Evolutionary conservation across 1,140 invertebrate species (phyloP).

Genomic region (Heliconius himera): DNA sequence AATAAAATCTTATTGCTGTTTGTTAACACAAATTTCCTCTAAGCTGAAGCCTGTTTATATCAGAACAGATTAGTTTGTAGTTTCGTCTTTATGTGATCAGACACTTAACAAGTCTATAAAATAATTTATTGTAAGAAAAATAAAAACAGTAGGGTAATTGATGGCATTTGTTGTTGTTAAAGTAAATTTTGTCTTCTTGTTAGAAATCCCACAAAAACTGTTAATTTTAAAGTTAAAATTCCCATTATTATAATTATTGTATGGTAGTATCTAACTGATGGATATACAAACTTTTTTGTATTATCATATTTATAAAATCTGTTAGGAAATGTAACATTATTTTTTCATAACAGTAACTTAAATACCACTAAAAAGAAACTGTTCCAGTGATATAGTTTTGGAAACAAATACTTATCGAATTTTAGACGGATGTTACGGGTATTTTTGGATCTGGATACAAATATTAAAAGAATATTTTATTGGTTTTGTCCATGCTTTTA

Average conservation of each 20-base stretch:
- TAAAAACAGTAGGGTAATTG: slow-evolving; percentile 18
- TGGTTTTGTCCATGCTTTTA: too few relatives aligned
- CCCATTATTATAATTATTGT: background rate
- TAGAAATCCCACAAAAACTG: slow-evolving; percentile 3
- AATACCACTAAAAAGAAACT: too few relatives aligned
- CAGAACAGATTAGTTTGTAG: slow-evolving; percentile 25
- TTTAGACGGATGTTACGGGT: too few relatives aligned
- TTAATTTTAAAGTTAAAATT: background rate
- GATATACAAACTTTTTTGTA: background rate
- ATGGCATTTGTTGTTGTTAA: slow-evolving; percentile 32
- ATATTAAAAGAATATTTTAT: too few relatives aligned
- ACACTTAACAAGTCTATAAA: slow-evolving; percentile 27
- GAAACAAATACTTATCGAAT: too few relatives aligned
- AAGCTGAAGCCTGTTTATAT: slow-evolving; percentile 27
- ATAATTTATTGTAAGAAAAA: slow-evolving; percentile 17
- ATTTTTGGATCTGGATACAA: too few relatives aligned
- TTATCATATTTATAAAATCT: background rate
- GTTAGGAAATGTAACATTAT: too few relatives aligned
- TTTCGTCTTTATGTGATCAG: slow-evolving; percentile 29
- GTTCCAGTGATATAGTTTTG: too few relatives aligned
- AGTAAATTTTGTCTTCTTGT: slow-evolving; percentile 14
- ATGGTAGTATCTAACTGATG: too few relatives aligned
- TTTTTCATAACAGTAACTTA: too few relatives aligned
- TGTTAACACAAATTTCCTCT: slow-evolving; percentile 25
- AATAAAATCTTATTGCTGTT: background rate